Conservation (phyloP, 1,140 invertebrate species). For the Drosophila trapezifrons region DNA sequence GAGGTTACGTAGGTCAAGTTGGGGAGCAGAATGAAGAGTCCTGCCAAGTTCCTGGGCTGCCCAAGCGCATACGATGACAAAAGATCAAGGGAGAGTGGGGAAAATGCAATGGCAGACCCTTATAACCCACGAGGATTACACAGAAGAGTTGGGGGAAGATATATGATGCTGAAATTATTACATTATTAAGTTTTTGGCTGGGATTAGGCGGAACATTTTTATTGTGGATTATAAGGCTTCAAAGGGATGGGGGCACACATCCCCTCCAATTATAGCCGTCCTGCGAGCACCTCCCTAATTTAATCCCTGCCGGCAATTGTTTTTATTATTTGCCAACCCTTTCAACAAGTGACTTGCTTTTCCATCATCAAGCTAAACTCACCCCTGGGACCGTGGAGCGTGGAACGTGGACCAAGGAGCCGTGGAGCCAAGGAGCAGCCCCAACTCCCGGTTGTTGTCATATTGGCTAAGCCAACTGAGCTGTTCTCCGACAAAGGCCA, state of each 20-base stretch:
- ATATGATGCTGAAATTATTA: conserved; percentile 15
- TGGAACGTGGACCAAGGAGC: neutral
- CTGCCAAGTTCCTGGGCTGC: conserved; percentile 12
- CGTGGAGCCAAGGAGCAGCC: neutral
- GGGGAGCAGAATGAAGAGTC: neutral
- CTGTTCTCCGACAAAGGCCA: conserved; percentile 59
- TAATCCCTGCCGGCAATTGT: conserved; percentile 43
- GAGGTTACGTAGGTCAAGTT: conserved; percentile 37
- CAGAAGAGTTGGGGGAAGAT: neutral
- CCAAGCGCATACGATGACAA: conserved; percentile 36
- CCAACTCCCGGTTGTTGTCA: conserved; percentile 51
- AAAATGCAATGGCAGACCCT: conserved; percentile 2
- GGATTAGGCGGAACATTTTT: neutral
- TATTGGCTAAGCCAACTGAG: conserved; percentile 73
- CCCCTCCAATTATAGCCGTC: conserved; percentile 42
- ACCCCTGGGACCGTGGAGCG: conserved; percentile 37
- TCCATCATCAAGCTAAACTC: conserved; percentile 48
- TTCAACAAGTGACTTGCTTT: conserved; percentile 72
- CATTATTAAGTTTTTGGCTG: neutral
- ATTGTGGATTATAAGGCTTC: neutral
- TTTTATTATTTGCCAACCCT: conserved; percentile 54
- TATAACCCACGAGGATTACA: neutral
- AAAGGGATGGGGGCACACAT: neutral
- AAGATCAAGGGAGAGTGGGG: conserved; percentile 20
- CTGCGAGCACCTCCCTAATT: conserved; percentile 13